Conservation (phyloP, 2,888 invertebrate species). For the Cantharis nigra region DNA sequence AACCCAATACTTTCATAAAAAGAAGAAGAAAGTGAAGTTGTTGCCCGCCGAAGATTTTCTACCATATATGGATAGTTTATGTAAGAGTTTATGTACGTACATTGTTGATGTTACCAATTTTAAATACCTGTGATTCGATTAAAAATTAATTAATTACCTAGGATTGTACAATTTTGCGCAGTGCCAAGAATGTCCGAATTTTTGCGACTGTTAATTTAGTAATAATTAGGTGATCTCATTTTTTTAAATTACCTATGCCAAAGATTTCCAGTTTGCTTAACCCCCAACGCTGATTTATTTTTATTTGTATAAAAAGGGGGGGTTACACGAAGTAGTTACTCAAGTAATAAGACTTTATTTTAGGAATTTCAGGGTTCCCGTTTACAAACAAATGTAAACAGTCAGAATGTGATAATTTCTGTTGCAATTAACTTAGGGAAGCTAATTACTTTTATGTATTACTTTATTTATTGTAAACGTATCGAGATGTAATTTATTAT, state of each 20-base stretch:
- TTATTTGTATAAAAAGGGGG: background rate
- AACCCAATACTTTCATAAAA: background rate
- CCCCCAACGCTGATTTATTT: background rate
- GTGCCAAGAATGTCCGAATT: background rate
- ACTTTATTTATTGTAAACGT: background rate
- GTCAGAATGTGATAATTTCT: background rate
- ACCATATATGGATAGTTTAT: slow-evolving; percentile 18
- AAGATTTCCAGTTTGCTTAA: background rate
- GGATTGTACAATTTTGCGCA: background rate
- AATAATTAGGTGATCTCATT: background rate
- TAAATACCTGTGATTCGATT: background rate
- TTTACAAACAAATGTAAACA: background rate
- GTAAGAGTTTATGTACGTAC: slow-evolving; percentile 22
- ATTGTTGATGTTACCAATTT: background rate
- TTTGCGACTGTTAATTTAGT: background rate
- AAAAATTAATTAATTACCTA: background rate
- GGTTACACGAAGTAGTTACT: background rate
- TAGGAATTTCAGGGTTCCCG: background rate
- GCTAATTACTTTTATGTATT: background rate
- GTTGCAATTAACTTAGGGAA: background rate
- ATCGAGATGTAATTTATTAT: background rate
- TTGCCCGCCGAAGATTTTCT: background rate
- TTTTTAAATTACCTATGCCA: background rate
- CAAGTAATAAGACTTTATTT: background rate
- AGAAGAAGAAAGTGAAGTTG: background rate